Evolutionary conservation across 2,797 vertebrate genomes (phyloP), one percentile per base, ranked within the genome.

Genomic region (Melopsittacus undulatus): DNA sequence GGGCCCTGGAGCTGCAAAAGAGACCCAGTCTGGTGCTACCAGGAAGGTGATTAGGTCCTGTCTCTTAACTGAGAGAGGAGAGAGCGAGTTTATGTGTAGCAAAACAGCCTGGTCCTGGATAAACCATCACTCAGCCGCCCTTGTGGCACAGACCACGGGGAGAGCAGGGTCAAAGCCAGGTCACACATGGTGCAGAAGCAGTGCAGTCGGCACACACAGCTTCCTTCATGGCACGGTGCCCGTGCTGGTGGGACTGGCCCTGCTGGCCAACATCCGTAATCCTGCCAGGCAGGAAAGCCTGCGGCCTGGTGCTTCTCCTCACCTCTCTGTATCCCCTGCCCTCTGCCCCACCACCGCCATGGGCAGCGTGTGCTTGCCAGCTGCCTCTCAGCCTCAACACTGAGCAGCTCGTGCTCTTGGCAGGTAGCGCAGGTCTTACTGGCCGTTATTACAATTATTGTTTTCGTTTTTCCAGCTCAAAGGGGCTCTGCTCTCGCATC

Each of bases 231-330:
- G 90, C 93, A 95, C 38, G 0, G 67, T 13, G 94, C 94, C 95
- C 0, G 1, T 1, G 2, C 20, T 10, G 17, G 82, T 69, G 82
- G 66, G 84, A 38, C 93, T 27, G 75, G 34, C 49, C 82, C 87
- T 66, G 78, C 75, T 4, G 21, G 67, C 59, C 67, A 84, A 90
- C 87, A 88, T 51, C 93, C 79, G 69, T 85, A 79, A 93, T 93
- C 93, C 96, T 94, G 90, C 83, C 40, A 30, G 43, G 83, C 95
- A 95, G 93, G 93, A 94, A 94, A 92, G 73, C 76, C 84, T 59
- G 83, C 1, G 0, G 76, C 30, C 48, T 30, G 5, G 0, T 0
- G 1, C 68, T 79, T 78, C 79, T 92, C 68, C 89, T 92, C 16
- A 0, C 75, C 59, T 62, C 81, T 56, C 77, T 0, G 2, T 6